These are phyloP conservation scores for Cephus pulcher DNA, from an alignment of 2,888 invertebrate genomes.

Conservation along the genomic window DNA sequence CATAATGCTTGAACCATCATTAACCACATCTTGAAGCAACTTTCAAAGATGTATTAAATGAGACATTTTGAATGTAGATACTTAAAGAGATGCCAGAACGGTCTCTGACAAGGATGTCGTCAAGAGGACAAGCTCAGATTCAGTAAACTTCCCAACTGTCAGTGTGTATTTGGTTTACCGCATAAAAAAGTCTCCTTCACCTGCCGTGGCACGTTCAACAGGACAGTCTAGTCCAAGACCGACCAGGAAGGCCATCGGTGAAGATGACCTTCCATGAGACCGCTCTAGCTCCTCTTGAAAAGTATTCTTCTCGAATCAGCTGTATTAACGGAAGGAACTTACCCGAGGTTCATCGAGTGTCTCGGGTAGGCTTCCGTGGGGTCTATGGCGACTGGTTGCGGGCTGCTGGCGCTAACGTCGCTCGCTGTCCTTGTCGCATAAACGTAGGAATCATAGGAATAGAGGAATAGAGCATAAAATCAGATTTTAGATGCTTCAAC, in stretches of 20 bases:
- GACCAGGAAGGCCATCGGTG: not conserved
- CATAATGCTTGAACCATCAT: not conserved
- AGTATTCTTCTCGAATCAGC: not conserved
- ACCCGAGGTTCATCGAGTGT: constrained; percentile 43
- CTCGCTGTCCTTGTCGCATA: not conserved
- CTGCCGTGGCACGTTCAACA: constrained; percentile 23
- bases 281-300: not conserved
- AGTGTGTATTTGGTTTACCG: constrained; percentile 23
- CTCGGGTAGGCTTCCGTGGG: constrained; percentile 29
- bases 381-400: constrained; percentile 36
- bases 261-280: not conserved
- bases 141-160: constrained; percentile 26
- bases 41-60: not conserved
- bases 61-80: not conserved
- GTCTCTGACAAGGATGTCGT: not conserved
- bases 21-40: not conserved
- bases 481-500: not conserved
- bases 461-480: not conserved
- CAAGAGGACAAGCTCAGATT: not conserved
- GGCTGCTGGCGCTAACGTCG: constrained; percentile 10
- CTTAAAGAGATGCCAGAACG: not conserved
- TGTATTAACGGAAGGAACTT: constrained; percentile 33
- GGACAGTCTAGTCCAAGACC: not conserved
- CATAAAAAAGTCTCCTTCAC: constrained; percentile 30
- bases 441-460: not conserved